Percentiles rank a stretch among this genome's conserved stretches.
phyloP scores from a whole-genome alignment of 2,113 vertebrate species.

The Oophaga pumilio region DNA sequence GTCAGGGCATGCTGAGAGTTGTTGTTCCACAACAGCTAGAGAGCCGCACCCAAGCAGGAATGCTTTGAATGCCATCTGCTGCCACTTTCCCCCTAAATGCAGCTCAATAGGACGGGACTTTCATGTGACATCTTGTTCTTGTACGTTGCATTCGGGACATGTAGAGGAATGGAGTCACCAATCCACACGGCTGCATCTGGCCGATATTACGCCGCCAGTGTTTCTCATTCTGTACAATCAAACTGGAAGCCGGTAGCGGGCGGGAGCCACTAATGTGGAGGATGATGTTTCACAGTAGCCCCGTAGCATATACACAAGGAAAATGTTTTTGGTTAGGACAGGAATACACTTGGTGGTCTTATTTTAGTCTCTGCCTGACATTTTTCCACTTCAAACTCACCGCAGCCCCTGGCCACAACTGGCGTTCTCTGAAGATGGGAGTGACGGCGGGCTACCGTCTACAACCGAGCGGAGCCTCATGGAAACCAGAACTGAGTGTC shows the following conservation, averaged over 20 bases:
- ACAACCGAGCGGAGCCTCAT: slow-evolving; percentile 2
- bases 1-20: background rate
- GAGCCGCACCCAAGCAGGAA: background rate
- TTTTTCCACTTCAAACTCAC: slow-evolving; percentile 59
- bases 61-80: background rate
- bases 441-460: slow-evolving; percentile 20
- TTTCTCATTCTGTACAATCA: slow-evolving; percentile 57
- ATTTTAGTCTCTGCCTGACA: slow-evolving; percentile 52
- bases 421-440: slow-evolving; percentile 37
- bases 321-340: slow-evolving; percentile 51
- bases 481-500: background rate
- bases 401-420: slow-evolving; percentile 52
- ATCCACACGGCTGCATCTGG: slow-evolving; percentile 45
- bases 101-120: background rate
- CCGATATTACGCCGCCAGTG: slow-evolving; percentile 44
- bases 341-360: slow-evolving; percentile 56
- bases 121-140: slow-evolving; percentile 31
- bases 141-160: slow-evolving; percentile 24
- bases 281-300: slow-evolving; percentile 57
- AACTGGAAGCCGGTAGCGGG: slow-evolving; percentile 41
- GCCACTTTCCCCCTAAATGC: background rate
- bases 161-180: slow-evolving; percentile 23
- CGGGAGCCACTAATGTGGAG: slow-evolving; percentile 48
- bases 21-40: background rate
- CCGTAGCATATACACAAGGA: slow-evolving; percentile 29